Evolutionary conservation across 2,113 vertebrate genomes (phyloP).

Genomic region (Ceuthmochares aereus): DNA sequence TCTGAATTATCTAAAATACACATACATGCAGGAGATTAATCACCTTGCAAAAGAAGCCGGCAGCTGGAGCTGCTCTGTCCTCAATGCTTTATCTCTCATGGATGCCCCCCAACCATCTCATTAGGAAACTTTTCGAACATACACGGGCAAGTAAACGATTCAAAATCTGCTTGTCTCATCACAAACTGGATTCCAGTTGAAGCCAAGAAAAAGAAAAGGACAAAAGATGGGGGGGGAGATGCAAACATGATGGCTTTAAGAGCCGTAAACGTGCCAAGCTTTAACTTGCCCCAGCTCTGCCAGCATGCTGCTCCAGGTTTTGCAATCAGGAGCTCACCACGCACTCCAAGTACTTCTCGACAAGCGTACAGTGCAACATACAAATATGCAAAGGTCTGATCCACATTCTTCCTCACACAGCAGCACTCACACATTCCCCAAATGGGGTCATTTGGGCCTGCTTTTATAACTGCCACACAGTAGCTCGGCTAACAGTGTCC

Average conservation of each 20-base stretch:
- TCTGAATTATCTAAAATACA: neutral
- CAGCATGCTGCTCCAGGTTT: neutral
- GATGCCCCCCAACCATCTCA: neutral
- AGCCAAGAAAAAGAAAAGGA: neutral
- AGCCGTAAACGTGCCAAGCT: neutral
- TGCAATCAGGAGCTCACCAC: neutral
- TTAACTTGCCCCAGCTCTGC: neutral
- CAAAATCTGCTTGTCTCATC: neutral
- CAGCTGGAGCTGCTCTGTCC: neutral
- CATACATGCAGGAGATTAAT: neutral
- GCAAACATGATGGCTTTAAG: neutral
- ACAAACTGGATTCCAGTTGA: neutral
- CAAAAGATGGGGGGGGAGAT: neutral
- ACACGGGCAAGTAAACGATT: accelerated
- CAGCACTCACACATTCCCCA: neutral
- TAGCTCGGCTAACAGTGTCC: neutral
- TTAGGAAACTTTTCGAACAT: neutral
- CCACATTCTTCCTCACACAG: neutral
- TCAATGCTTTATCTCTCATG: neutral
- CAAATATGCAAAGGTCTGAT: neutral
- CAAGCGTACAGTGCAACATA: neutral
- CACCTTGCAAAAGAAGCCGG: neutral
- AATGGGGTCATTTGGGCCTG: neutral
- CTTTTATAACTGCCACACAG: neutral
- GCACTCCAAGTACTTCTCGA: neutral